A percentile compares a stretch with the other conserved stretches of the same genome.
These are phyloP conservation scores for Antechinus stuartii DNA, from an alignment of 2,113 vertebrate species.

Conservation along the genomic window DNA sequence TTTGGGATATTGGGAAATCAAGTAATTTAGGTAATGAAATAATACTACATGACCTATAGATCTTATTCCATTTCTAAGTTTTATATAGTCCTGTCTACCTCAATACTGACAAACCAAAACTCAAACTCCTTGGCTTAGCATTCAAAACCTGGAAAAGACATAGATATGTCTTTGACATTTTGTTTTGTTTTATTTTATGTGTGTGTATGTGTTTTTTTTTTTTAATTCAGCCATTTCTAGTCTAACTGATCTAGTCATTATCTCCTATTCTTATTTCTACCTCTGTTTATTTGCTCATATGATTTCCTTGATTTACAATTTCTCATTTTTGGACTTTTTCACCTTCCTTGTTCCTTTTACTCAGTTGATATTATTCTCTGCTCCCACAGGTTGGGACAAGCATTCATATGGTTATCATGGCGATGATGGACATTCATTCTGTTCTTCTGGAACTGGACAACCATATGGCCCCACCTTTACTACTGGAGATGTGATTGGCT, in stretches of 20 bases:
- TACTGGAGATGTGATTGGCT: constrained; percentile 98
- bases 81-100: fast-evolving
- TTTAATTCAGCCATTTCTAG: background rate
- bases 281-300: background rate
- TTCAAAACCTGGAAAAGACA: background rate
- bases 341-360: constrained; percentile 32
- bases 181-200: background rate
- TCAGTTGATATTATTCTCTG: constrained; percentile 59
- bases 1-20: background rate
- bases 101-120: constrained; percentile 1
- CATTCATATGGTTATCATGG: constrained; percentile 99
- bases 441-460: constrained; percentile 97
- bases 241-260: background rate
- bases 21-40: background rate
- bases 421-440: constrained; percentile 98
- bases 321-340: background rate
- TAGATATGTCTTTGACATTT: background rate
- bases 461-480: constrained; percentile 98
- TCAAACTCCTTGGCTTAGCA: background rate
- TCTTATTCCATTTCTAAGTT: background rate
- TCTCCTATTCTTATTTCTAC: background rate
- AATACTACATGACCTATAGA: background rate
- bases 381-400: constrained; percentile 95
- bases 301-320: background rate
- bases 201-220: background rate